Conservation (phyloP, 2,888 invertebrate genomes). For the Andrena marginata region DNA sequence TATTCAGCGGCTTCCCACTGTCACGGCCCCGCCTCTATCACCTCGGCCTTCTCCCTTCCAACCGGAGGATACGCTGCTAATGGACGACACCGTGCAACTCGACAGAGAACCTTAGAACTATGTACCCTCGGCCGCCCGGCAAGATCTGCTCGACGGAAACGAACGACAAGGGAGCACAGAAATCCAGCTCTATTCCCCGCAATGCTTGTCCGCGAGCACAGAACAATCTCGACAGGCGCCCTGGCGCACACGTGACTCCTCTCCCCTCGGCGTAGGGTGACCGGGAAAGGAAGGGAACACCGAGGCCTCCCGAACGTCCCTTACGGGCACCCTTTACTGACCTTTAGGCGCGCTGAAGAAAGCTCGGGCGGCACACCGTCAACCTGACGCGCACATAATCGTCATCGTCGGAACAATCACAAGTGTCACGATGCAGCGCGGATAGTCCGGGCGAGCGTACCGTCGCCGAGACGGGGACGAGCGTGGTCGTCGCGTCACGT, state of each 20-base stretch:
- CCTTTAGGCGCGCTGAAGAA: slow-evolving; percentile 43
- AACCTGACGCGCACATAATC: slow-evolving; percentile 36
- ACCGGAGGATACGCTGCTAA: background rate
- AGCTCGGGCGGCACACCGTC: slow-evolving; percentile 13
- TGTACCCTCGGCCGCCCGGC: too few species aligned
- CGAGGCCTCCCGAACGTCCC: background rate
- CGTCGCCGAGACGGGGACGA: slow-evolving; percentile 35
- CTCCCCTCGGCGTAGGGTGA: background rate
- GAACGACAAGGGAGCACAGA: too few species aligned
- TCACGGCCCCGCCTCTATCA: slow-evolving; percentile 36
- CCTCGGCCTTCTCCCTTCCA: background rate
- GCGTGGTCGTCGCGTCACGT: slow-evolving; percentile 55
- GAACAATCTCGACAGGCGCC: background rate
- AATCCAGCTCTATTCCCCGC: too few species aligned
- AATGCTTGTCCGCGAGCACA: background rate
- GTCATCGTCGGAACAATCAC: slow-evolving; percentile 21
- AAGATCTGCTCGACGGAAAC: too few species aligned
- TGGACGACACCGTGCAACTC: background rate
- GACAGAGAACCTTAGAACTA: background rate
- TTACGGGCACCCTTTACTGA: slow-evolving; percentile 47
- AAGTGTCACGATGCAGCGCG: slow-evolving; percentile 35
- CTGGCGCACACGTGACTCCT: slow-evolving; percentile 6
- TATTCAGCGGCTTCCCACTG: slow-evolving; percentile 8
- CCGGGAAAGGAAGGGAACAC: background rate
- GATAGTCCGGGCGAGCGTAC: slow-evolving; percentile 45